phyloP scores from a whole-genome alignment of 2,888 invertebrate genomes.

The Perdita meconis region DNA sequence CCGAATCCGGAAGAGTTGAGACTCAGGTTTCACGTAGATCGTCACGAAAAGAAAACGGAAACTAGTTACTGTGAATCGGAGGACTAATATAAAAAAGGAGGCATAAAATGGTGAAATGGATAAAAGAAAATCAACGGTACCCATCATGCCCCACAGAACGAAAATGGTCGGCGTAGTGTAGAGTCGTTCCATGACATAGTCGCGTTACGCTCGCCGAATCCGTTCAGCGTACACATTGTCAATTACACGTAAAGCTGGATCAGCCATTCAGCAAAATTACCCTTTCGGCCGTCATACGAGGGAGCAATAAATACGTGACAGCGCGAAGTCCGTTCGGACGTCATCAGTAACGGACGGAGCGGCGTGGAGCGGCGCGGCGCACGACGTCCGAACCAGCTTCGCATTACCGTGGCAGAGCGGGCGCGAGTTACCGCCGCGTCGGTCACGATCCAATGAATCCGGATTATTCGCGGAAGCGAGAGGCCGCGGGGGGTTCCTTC shows the following conservation, averaged over 20 bases:
- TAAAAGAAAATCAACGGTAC: too few species aligned
- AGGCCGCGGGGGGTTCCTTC: conserved; percentile 27
- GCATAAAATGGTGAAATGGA: too few species aligned
- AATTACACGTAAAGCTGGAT: conserved; percentile 22
- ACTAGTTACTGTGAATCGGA: too few species aligned
- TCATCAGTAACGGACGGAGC: conserved; percentile 26
- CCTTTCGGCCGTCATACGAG: conserved; percentile 15
- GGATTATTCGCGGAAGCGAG: conserved; percentile 38
- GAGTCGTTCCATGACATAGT: too few species aligned
- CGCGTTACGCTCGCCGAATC: background rate
- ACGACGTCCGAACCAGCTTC: conserved; percentile 19
- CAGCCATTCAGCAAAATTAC: conserved; percentile 32
- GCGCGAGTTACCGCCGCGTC: conserved; percentile 21
- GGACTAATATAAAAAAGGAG: background rate
- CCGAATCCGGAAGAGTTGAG: too few species aligned
- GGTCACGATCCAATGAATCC: conserved; percentile 48
- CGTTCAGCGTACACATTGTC: conserved; percentile 19
- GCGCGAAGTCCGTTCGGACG: conserved; percentile 23
- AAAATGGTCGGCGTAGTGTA: too few species aligned
- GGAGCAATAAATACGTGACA: conserved; percentile 33
- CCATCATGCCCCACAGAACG: background rate
- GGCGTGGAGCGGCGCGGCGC: too few species aligned
- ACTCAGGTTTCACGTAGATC: too few species aligned
- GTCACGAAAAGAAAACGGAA: too few species aligned
- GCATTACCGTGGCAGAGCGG: conserved; percentile 8